phyloP scores from a whole-genome alignment of 2,113 vertebrate species.

The Thamnophis sirtalis region DNA sequence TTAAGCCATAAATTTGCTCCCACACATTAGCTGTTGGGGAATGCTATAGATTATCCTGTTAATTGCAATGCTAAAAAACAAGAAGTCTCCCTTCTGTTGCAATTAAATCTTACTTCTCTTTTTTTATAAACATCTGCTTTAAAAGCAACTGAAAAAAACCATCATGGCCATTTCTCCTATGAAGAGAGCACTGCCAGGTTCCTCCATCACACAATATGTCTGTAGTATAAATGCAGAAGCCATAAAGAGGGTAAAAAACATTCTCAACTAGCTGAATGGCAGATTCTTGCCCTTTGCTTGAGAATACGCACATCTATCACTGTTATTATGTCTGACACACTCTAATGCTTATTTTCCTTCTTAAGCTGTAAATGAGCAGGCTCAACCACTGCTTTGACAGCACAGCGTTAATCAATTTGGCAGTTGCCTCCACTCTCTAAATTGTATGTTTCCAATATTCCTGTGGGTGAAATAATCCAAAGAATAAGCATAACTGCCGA shows the following conservation, averaged over 20 bases:
- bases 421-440: constrained; percentile 49
- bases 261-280: rapidly evolving
- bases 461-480: constrained; percentile 54
- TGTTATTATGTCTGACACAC: not conserved
- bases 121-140: not conserved
- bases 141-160: not conserved
- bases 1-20: constrained; percentile 50
- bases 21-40: constrained; percentile 51
- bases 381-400: constrained; percentile 70
- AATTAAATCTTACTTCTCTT: not conserved
- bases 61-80: not conserved
- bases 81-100: not conserved
- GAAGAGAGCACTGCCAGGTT: not conserved
- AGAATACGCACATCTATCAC: rapidly evolving
- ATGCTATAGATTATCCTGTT: constrained; percentile 31
- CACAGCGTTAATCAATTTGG: constrained; percentile 30
- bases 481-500: constrained; percentile 43
- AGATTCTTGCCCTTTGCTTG: not conserved
- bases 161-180: not conserved
- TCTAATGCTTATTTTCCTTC: constrained; percentile 1
- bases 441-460: constrained; percentile 52
- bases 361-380: constrained; percentile 52
- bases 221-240: not conserved
- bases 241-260: not conserved
- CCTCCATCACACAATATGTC: not conserved